A percentile compares a stretch with the other conserved stretches of the same genome.
These are phyloP conservation scores for Sphaerophoria rueppellii DNA, from an alignment of 2,888 invertebrate genomes.

Conservation along the genomic window DNA sequence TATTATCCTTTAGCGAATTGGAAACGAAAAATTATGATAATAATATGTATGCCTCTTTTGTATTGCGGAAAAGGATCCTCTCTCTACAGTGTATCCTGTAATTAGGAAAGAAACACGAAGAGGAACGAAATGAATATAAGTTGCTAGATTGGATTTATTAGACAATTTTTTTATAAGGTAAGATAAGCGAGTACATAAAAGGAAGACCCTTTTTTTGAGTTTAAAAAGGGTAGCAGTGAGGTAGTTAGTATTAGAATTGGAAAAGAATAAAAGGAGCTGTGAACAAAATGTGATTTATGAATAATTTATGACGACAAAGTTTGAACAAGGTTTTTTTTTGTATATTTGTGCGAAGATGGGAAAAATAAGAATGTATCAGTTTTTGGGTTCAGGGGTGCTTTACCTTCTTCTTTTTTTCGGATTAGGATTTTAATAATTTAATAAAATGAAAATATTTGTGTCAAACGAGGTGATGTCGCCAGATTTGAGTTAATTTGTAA, in stretches of 20 bases:
- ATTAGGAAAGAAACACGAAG: conserved; percentile 59
- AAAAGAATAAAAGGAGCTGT: neutral
- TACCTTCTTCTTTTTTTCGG: neutral
- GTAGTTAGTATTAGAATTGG: neutral
- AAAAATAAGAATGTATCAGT: neutral
- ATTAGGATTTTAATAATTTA: conserved; percentile 4
- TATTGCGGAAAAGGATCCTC: conserved; percentile 60
- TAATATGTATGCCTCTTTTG: conserved; percentile 59
- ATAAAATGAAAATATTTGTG: neutral
- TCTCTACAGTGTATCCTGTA: conserved; percentile 66
- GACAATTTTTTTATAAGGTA: conserved; percentile 26
- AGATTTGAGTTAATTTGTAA: no score
- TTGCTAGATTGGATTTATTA: conserved; percentile 60
- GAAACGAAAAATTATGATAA: conserved; percentile 28
- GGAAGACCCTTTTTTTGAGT: neutral
- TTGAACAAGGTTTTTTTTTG: conserved; percentile 27
- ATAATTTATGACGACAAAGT: conserved; percentile 60
- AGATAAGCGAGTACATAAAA: neutral
- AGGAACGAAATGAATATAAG: conserved; percentile 14
- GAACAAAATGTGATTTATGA: conserved; percentile 39
- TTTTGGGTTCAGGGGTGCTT: neutral
- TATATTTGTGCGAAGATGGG: neutral
- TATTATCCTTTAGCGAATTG: conserved; percentile 43
- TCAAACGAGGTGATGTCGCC: neutral
- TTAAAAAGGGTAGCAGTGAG: neutral